These are phyloP conservation scores for Drosophila macrospina DNA, from an alignment of 2,888 invertebrate genomes.

Conservation along the genomic window DNA sequence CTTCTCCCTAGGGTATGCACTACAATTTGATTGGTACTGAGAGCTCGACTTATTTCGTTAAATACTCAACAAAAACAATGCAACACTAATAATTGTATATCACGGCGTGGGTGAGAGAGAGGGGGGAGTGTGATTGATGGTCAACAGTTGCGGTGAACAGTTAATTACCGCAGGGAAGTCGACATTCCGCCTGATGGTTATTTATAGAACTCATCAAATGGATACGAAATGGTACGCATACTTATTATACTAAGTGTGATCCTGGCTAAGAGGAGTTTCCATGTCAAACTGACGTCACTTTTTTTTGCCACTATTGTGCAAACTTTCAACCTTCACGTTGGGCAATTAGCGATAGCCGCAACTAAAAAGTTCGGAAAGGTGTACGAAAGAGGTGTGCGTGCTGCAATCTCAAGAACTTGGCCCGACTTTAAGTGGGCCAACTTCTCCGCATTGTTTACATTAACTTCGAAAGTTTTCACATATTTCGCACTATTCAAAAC, in stretches of 20 bases:
- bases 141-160: conserved; percentile 42
- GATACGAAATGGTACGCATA: conserved; percentile 1
- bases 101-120: background rate
- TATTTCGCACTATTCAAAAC: conserved; percentile 56
- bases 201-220: conserved; percentile 40
- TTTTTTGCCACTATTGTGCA: conserved; percentile 15
- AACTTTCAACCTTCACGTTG: conserved; percentile 65
- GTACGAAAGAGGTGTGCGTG: conserved; percentile 57
- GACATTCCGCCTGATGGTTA: conserved; percentile 26
- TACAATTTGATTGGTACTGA: background rate
- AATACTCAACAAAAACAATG: conserved; percentile 1
- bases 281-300: conserved; percentile 51
- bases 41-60: background rate
- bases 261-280: conserved; percentile 19
- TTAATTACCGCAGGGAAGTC: conserved; percentile 51
- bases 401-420: conserved; percentile 52
- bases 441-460: conserved; percentile 68
- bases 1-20: background rate
- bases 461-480: conserved; percentile 49
- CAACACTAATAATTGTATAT: conserved; percentile 29
- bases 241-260: conserved; percentile 3
- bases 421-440: conserved; percentile 60
- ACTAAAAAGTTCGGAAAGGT: conserved; percentile 45
- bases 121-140: conserved; percentile 64
- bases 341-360: conserved; percentile 48